A percentile compares a stretch with the other conserved stretches of the same genome.
These are phyloP conservation scores for Bubalus kerabau DNA, from an alignment of 2,113 vertebrate genomes.

Conservation along the genomic window DNA sequence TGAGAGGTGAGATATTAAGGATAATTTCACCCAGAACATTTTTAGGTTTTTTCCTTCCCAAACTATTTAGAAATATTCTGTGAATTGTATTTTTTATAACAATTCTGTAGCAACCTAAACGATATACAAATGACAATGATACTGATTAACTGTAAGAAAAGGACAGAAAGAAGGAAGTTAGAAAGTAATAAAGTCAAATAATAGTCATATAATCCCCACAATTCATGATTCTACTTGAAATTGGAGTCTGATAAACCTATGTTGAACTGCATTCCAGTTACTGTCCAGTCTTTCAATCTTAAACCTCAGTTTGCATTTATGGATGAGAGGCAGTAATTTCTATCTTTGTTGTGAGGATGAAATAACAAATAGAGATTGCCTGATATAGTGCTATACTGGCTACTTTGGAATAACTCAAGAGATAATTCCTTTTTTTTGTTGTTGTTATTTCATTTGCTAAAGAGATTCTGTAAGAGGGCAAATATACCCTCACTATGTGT, in stretches of 20 bases:
- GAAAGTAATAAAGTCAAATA: not conserved
- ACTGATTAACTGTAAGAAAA: not conserved
- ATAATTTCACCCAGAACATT: not conserved
- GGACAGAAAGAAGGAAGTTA: not conserved
- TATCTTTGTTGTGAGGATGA: not conserved
- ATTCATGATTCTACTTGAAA: not conserved
- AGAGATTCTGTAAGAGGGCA: not conserved
- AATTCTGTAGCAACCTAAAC: not conserved
- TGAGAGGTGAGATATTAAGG: not conserved
- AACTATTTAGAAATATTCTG: not conserved
- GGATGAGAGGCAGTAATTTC: not conserved
- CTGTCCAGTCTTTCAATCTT: not conserved
- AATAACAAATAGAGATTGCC: not conserved
- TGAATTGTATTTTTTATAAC: not conserved
- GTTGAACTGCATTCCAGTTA: not conserved
- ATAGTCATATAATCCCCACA: not conserved
- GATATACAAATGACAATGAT: not conserved
- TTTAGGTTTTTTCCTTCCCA: not conserved
- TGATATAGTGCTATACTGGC: not conserved
- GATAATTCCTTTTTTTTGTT: not conserved
- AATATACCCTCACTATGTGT: not conserved
- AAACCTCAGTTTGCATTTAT: not conserved
- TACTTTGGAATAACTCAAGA: not conserved
- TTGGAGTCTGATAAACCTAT: not conserved
- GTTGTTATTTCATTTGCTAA: not conserved